Evolutionary conservation across 2,888 invertebrate genomes (phyloP).

Genomic region (Pammene aurita): DNA sequence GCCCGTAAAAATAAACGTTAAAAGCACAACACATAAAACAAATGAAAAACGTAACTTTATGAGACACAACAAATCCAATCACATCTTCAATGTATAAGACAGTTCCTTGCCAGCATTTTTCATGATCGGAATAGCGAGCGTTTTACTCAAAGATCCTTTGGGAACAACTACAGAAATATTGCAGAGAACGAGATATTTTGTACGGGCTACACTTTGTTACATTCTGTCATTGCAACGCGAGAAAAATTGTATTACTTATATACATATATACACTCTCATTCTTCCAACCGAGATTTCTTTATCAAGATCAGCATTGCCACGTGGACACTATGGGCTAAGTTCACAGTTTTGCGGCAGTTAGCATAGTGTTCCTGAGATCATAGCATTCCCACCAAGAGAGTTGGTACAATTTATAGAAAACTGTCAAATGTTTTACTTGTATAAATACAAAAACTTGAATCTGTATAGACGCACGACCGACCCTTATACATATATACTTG

Average conservation of each 20-base stretch:
- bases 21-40: neutral
- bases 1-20: neutral
- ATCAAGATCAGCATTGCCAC: no score
- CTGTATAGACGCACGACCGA: no score
- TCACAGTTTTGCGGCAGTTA: no score
- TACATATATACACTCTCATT: neutral
- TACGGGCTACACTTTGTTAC: neutral
- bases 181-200: neutral
- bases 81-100: constrained; percentile 11
- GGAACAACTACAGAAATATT: constrained; percentile 6
- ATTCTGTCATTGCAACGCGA: neutral
- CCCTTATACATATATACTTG: neutral
- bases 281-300: no score
- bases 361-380: no score
- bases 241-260: neutral
- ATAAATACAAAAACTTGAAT: no score
- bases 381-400: no score
- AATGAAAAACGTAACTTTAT: constrained; percentile 5
- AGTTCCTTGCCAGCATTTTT: constrained; percentile 3
- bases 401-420: no score
- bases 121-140: constrained; percentile 15
- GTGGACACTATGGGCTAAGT: no score
- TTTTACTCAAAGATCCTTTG: neutral
- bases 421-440: no score
- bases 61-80: constrained; percentile 12